Conservation (phyloP, 2,888 invertebrate genomes). For the Unio delphinus region DNA sequence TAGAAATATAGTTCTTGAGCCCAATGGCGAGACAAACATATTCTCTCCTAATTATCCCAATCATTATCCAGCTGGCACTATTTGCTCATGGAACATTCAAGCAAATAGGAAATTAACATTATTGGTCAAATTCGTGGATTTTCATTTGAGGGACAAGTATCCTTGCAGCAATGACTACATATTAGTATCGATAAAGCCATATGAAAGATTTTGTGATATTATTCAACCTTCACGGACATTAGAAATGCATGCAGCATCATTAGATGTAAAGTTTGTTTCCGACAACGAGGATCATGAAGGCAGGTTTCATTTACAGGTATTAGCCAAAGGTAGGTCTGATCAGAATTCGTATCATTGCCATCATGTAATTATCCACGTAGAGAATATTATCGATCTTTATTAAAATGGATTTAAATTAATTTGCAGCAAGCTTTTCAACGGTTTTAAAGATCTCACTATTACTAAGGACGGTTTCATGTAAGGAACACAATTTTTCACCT, state of each 20-base stretch:
- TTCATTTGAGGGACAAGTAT: constrained; percentile 17
- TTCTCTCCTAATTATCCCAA: constrained; percentile 21
- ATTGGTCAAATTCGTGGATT: constrained; percentile 13
- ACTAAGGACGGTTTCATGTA: too few species aligned
- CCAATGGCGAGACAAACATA: constrained; percentile 8
- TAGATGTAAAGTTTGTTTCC: constrained; percentile 19
- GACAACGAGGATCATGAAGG: constrained; percentile 8
- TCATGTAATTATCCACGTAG: too few species aligned
- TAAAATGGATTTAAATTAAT: too few species aligned
- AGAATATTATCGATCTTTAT: too few species aligned
- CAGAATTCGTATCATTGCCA: too few species aligned
- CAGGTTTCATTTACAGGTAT: constrained; percentile 14
- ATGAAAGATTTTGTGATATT: constrained; percentile 5
- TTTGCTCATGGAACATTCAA: constrained; percentile 18
- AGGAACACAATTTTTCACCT: too few species aligned
- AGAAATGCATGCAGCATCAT: neutral
- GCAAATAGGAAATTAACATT: constrained; percentile 10
- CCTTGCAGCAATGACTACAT: constrained; percentile 22
- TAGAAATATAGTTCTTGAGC: neutral
- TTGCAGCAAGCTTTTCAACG: too few species aligned
- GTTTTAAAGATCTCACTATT: too few species aligned
- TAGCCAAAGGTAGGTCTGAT: constrained; percentile 9
- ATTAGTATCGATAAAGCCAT: constrained; percentile 6
- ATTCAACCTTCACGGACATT: constrained; percentile 7
- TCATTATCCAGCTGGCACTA: constrained; percentile 16